These are phyloP conservation scores for Camelus bactrianus DNA, from an alignment of 2,113 vertebrate genomes.

Conservation along the genomic window DNA sequence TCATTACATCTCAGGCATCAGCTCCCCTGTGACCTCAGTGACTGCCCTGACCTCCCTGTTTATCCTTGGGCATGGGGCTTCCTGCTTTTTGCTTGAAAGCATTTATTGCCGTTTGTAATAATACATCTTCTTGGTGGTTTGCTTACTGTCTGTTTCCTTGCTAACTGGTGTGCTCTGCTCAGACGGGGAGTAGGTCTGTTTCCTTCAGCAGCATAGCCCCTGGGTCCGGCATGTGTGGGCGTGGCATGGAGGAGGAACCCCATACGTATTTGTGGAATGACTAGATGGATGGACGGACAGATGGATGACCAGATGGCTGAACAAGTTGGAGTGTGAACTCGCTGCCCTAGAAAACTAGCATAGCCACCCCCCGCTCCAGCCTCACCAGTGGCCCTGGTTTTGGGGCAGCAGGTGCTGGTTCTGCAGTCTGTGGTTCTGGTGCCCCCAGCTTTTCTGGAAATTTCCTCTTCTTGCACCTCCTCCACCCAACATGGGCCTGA, in stretches of 20 bases:
- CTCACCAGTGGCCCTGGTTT: background rate
- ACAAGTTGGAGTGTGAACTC: background rate
- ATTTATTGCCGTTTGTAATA: fast-evolving
- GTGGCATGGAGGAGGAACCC: background rate
- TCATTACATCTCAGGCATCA: fast-evolving
- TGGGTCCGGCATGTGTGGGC: background rate
- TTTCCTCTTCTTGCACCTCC: background rate
- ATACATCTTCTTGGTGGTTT: too few relatives aligned
- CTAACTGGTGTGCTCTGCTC: background rate
- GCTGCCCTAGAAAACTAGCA: fast-evolving
- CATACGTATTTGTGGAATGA: fast-evolving
- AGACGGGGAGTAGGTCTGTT: background rate
- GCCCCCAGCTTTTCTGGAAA: background rate
- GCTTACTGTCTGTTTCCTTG: background rate
- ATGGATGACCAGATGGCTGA: background rate
- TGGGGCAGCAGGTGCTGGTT: background rate
- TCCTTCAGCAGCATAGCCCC: background rate
- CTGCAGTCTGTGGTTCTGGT: background rate
- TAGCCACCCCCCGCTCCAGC: too few relatives aligned
- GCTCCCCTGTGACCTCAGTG: background rate
- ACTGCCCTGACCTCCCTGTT: background rate
- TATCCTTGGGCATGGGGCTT: fast-evolving
- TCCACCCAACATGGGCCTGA: background rate
- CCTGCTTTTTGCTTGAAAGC: background rate
- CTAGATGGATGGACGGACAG: fast-evolving